Conservation (phyloP, 1,140 invertebrate genomes). For the Homarus americanus region DNA sequence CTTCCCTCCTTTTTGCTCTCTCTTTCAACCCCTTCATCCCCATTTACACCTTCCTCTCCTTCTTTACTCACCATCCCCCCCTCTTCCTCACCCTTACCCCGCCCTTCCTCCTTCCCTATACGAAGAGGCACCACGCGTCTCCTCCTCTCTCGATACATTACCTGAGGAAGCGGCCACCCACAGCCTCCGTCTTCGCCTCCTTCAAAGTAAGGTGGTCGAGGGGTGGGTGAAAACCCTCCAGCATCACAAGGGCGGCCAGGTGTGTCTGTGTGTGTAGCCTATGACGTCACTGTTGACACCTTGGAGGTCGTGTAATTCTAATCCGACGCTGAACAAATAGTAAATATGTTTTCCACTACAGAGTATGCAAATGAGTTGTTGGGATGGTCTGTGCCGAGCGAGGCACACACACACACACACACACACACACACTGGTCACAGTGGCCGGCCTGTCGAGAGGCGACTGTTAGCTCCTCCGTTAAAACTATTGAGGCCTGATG, state of each 20-base stretch:
- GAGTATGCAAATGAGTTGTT: constrained; percentile 34
- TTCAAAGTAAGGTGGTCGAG: background rate
- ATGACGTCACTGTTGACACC: constrained; percentile 32
- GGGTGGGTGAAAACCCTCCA: background rate
- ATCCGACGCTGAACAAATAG: constrained; percentile 44
- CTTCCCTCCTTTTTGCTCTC: background rate
- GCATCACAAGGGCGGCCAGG: constrained; percentile 13
- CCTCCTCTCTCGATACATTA: background rate
- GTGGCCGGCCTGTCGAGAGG: no score
- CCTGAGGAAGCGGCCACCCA: background rate
- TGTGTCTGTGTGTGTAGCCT: constrained; percentile 3
- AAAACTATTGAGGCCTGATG: no score
- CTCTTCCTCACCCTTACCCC: background rate
- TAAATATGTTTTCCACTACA: constrained; percentile 51
- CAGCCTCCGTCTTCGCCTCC: background rate
- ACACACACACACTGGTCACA: background rate
- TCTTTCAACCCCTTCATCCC: background rate
- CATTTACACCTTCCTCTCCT: background rate
- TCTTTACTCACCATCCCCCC: no score
- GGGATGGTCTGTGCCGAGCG: background rate
- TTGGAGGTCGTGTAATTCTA: constrained; percentile 20
- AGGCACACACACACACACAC: background rate
- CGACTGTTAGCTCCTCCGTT: no score
- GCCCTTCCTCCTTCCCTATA: no score
- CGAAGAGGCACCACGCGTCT: background rate